These are phyloP conservation scores for Leptopilina drosophilae DNA, from an alignment of 2,888 invertebrate species.

Conservation along the genomic window DNA sequence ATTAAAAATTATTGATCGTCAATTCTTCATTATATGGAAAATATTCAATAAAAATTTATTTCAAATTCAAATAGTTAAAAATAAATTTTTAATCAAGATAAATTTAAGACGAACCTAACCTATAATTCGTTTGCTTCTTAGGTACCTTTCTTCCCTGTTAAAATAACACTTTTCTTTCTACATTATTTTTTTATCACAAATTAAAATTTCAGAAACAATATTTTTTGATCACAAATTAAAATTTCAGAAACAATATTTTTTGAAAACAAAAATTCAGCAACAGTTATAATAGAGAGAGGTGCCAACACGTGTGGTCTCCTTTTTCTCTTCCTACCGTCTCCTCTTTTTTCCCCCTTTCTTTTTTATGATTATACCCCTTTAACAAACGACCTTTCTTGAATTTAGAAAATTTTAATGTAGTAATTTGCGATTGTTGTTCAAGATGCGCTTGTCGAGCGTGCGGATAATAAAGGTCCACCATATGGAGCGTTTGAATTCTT, in stretches of 20 bases:
- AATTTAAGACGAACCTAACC: no score
- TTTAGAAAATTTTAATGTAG: conserved; percentile 32
- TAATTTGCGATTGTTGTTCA: conserved; percentile 19
- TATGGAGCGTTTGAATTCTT: conserved; percentile 49
- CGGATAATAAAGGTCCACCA: conserved; percentile 55
- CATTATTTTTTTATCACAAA: no score
- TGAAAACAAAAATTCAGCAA: not conserved
- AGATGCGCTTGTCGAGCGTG: conserved; percentile 47
- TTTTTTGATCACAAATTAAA: not conserved
- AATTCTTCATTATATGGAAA: no score
- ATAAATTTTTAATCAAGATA: no score
- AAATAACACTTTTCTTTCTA: no score
- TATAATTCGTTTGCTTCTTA: no score
- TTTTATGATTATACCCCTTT: not conserved
- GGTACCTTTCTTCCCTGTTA: no score
- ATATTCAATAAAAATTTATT: no score
- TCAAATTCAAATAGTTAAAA: no score
- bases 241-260: not conserved
- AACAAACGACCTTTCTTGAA: not conserved
- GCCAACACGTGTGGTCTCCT: not conserved
- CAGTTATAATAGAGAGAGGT: not conserved
- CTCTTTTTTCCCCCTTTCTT: no score
- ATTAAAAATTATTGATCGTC: no score
- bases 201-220: not conserved
- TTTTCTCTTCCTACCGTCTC: not conserved